Conservation (phyloP, 2,797 vertebrate species). For the Peromyscus eremicus region DNA sequence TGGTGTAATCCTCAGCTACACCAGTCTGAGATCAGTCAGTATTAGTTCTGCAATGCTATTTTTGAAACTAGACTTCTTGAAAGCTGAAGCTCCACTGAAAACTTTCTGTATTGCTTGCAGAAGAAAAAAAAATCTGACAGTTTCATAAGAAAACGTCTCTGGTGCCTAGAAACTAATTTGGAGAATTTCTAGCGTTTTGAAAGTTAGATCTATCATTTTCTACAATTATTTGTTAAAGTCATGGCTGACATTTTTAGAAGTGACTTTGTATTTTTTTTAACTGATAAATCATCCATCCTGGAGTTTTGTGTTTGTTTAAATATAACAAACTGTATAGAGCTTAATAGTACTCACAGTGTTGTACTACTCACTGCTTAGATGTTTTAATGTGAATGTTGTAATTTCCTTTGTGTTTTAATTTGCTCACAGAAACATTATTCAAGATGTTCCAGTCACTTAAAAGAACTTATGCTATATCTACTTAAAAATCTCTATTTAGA, state of each 20-base stretch:
- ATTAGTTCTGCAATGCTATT: conserved; percentile 57
- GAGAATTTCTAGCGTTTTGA: conserved; percentile 58
- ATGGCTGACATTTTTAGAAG: neutral
- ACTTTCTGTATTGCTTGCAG: conserved; percentile 39
- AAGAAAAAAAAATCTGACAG: conserved; percentile 59
- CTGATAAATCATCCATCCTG: conserved; percentile 73
- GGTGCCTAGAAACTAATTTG: conserved; percentile 69
- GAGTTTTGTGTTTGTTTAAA: conserved; percentile 73
- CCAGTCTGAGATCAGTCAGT: neutral
- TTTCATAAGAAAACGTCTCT: conserved; percentile 54
- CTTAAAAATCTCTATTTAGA: conserved; percentile 38
- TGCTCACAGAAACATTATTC: conserved; percentile 72
- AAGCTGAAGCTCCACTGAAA: conserved; percentile 35
- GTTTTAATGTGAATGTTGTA: conserved; percentile 84
- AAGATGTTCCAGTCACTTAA: conserved; percentile 81
- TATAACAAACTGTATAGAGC: conserved; percentile 83
- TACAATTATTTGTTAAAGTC: neutral
- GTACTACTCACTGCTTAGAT: conserved; percentile 86
- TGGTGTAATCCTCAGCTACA: neutral
- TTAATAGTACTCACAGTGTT: conserved; percentile 61
- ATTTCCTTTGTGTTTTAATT: conserved; percentile 79
- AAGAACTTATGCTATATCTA: conserved; percentile 42
- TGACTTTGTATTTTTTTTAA: conserved; percentile 57
- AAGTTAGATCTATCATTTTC: neutral
- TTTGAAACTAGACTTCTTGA: conserved; percentile 59